phyloP scores from a whole-genome alignment of 1,140 invertebrate genomes.

The Drosophila ananassae region DNA sequence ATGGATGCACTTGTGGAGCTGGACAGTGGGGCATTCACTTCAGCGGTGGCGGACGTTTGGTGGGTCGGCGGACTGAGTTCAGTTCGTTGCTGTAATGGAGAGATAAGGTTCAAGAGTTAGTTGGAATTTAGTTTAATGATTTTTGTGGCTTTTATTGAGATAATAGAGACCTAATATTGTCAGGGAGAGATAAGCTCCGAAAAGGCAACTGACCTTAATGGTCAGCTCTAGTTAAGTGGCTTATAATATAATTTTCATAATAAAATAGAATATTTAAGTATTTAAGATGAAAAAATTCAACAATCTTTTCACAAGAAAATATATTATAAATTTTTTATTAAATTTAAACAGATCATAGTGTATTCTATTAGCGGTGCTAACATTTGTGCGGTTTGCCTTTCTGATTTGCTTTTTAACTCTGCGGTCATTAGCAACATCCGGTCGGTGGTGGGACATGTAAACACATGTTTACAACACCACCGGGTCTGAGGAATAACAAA shows the following conservation, averaged over 20 bases:
- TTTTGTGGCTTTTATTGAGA: neutral
- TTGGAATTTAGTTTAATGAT: conserved; percentile 17
- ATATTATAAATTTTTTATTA: too few species aligned
- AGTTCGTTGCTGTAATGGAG: conserved; percentile 75
- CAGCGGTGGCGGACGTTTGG: conserved; percentile 73
- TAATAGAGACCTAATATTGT: neutral
- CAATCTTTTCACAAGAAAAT: too few species aligned
- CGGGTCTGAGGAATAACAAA: conserved; percentile 45
- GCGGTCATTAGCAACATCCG: conserved; percentile 76
- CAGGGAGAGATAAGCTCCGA: conserved; percentile 8
- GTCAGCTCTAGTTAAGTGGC: conserved; percentile 6
- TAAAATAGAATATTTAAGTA: too few species aligned
- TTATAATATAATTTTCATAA: neutral
- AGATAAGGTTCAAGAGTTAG: neutral
- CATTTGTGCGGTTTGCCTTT: conserved; percentile 24
- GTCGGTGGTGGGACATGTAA: conserved; percentile 69
- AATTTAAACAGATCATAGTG: neutral
- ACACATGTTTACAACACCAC: conserved; percentile 71
- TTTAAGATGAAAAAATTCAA: too few species aligned
- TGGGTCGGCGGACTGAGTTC: conserved; percentile 80
- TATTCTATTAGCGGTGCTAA: conserved; percentile 14
- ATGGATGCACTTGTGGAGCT: conserved; percentile 59
- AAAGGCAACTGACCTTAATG: conserved; percentile 15
- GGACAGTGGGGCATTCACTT: conserved; percentile 63
- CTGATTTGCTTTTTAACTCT: conserved; percentile 52